Evolutionary conservation across 2,888 invertebrate genomes (phyloP), one percentile per base, ranked within the genome.

Genomic region (Caenorhabditis zanzibari): DNA sequence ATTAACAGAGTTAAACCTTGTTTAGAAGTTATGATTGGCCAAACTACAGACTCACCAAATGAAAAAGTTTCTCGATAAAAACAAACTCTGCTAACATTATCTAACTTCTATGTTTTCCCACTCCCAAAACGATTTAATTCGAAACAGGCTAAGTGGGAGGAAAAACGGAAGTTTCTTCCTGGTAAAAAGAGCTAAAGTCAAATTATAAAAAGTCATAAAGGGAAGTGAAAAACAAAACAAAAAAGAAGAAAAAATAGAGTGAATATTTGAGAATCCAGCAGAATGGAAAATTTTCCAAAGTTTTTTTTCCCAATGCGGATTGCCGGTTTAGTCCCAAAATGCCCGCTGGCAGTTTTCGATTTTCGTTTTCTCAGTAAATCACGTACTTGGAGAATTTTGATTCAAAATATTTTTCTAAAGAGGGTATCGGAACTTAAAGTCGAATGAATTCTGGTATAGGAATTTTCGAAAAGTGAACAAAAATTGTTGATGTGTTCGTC

Each of bases 271-370:
- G 68, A 49, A 28, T 35, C 28, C 24, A 28, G 38, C 38, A 24
- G 47, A 44, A 7, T 19, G 19, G 24, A 56, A 24, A 26, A 41
- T 38, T 26, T 26, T 54, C 24, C 54, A 9, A 19, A 4, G 32
- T 0, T 9, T 22, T 54, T 32, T 64, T 64, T 64, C 64, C 64
- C 74, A 38, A 38, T 38, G 49, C 52, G 74, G 74, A 63, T 74
- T 63, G 24, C n/a, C 28, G 35, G 74, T 63, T 74, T 64, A 54
- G 54, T 38, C 22, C 63, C 24, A 35, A 41, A 64, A 63, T n/a
- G 64, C 64, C 74, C 74, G 28, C 49, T 14, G 64, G 74, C 74
- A 16, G n/a, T 74, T 74, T 74, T 38, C 38, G 54, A 38, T 32
- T n/a, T n/a, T 28, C 22, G 16, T 41, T 35, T 47, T 49, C 52